Evolutionary conservation across 2,797 vertebrate species (phyloP), one percentile per base, ranked within the genome.

Genomic region (Chloroceryle amazona): DNA sequence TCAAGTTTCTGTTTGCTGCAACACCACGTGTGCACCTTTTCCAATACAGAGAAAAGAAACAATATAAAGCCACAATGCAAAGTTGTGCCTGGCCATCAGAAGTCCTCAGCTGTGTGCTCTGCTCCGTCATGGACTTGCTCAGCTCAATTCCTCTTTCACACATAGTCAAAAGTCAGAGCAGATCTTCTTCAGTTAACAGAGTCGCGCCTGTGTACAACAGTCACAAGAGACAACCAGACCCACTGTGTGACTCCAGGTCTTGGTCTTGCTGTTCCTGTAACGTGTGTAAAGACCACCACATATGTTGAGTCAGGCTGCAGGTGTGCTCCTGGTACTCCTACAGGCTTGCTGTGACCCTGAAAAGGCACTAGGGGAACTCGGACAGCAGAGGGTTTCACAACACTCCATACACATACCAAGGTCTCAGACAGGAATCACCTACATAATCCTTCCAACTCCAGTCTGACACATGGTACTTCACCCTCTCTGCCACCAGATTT

Each of bases 381-480:
- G n/a, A 11, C 1, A 10, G 16, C 33, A 8, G 10, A 90, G 28
- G 31, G 31, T 23, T 42, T 87, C 4, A 2, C 41, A 58, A 55
- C 6, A 62, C 11, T 5, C 58, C 37, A 3, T 10, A 47, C 28
- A 51, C 14, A 44, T n/a, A 54, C 52, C 58, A 60, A 57, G 20
- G 21, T 8, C 15, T 93, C 67, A 28, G 49, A n/a, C 10, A 51
- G 37, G 49, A 92, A 68, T 57, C 37, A 28, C 19, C 39, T 29
- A 26, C 1, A 2, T n/a, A 67, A 26, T 70, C 35, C 42, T 93
- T 93, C 67, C 54, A 55, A 21, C 25, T 57, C 25, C 57, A 65
- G 26, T 23, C 17, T 16, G 37, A 81, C 1, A 1, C 0, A 0
- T 35, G 18, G 41, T 57, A 62, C 41, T 28, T 65, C 41, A 44